These are phyloP conservation scores for Synanthedon myopaeformis DNA, from an alignment of 2,888 invertebrate genomes.

Conservation along the genomic window DNA sequence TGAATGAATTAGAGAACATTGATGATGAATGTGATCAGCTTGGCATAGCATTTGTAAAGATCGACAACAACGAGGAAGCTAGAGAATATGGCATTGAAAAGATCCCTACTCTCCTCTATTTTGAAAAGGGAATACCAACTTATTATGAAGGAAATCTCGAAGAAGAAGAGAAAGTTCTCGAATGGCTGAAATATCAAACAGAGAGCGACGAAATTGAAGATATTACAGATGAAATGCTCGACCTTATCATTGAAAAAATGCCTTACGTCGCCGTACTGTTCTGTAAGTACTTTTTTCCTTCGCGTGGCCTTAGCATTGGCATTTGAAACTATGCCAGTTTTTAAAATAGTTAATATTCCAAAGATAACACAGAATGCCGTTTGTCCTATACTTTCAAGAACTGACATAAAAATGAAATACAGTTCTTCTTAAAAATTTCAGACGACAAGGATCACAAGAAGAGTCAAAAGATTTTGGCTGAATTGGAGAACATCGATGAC, in stretches of 20 bases:
- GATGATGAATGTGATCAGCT: conserved; percentile 92
- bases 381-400: conserved; percentile 24
- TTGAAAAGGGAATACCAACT: conserved; percentile 81
- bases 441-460: conserved; percentile 93
- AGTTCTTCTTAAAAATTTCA: conserved; percentile 63
- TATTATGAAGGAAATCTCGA: conserved; percentile 86
- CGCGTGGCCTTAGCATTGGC: conserved; percentile 25
- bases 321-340: conserved; percentile 40
- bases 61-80: conserved; percentile 90
- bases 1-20: conserved; percentile 92
- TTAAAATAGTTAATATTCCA: conserved; percentile 20
- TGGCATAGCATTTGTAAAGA: conserved; percentile 92
- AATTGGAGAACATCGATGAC: conserved; percentile 93
- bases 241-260: conserved; percentile 88
- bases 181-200: conserved; percentile 87
- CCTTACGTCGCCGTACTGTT: conserved; percentile 90
- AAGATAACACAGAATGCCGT: conserved; percentile 17
- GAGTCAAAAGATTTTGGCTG: conserved; percentile 84
- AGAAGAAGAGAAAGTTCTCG: conserved; percentile 88
- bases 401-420: conserved; percentile 67
- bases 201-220: conserved; percentile 94
- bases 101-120: conserved; percentile 86
- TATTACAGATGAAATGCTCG: conserved; percentile 94
- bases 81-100: conserved; percentile 92
- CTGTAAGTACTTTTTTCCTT: conserved; percentile 74